phyloP scores from a whole-genome alignment of 2,888 invertebrate genomes.

The Criorhina ranunculi region DNA sequence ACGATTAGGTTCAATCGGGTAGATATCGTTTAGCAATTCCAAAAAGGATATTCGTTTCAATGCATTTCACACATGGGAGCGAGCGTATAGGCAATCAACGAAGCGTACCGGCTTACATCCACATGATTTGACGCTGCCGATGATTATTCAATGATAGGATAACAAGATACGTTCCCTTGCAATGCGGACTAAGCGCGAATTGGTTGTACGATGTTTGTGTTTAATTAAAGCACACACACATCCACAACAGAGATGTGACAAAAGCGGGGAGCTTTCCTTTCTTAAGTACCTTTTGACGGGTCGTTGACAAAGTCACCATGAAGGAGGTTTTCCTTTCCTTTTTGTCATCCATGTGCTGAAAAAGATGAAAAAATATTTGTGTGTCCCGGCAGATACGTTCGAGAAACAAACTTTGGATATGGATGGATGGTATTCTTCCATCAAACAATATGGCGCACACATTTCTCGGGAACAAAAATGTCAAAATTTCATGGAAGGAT shows the following conservation, averaged over 20 bases:
- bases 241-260: conserved; percentile 23
- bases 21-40: conserved; percentile 45
- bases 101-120: conserved; percentile 45
- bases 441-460: neutral
- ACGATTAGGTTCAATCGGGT: conserved; percentile 41
- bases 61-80: conserved; percentile 34
- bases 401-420: neutral
- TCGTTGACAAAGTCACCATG: conserved; percentile 53
- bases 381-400: conserved; percentile 1
- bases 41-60: conserved; percentile 28
- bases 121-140: conserved; percentile 48
- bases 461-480: conserved; percentile 37
- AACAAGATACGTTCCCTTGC: conserved; percentile 37
- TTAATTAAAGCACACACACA: conserved; percentile 53
- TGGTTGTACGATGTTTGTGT: conserved; percentile 12
- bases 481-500: conserved; percentile 56
- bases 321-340: conserved; percentile 6
- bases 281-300: conserved; percentile 46
- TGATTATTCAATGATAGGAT: conserved; percentile 65
- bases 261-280: neutral
- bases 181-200: neutral
- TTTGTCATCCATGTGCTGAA: neutral
- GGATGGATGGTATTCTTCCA: conserved; percentile 5
- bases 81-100: conserved; percentile 5
- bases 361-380: neutral